Conservation (phyloP, 2,113 vertebrate species). For the Pheucticus melanocephalus region DNA sequence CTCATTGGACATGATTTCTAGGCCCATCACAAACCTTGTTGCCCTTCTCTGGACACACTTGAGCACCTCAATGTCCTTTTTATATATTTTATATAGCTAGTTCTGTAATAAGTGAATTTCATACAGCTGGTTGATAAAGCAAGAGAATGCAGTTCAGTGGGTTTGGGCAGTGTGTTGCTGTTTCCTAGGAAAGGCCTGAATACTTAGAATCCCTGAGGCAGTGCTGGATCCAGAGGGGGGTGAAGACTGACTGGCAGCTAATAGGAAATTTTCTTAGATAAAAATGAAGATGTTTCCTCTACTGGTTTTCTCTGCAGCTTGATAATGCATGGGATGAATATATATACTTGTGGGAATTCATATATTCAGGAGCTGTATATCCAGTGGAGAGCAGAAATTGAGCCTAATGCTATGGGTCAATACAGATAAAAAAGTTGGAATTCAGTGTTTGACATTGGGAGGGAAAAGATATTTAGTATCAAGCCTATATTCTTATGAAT, state of each 20-base stretch:
- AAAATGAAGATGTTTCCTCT: background rate
- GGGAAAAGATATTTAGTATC: fast-evolving
- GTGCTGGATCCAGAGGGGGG: background rate
- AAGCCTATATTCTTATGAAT: background rate
- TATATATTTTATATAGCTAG: background rate
- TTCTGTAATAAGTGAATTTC: background rate
- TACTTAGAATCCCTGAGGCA: background rate
- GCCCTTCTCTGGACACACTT: background rate
- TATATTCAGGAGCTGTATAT: background rate
- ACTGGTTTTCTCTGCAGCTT: background rate
- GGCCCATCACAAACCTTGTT: background rate
- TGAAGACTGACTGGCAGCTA: background rate
- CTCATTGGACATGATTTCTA: background rate
- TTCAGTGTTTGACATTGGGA: background rate
- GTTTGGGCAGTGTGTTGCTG: background rate
- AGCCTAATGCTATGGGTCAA: background rate
- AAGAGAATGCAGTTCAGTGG: background rate
- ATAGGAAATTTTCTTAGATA: background rate
- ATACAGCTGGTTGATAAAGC: background rate
- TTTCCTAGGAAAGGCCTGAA: background rate
- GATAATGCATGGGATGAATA: background rate
- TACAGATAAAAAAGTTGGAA: background rate
- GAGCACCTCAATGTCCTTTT: background rate
- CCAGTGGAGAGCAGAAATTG: background rate
- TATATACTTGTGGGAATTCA: background rate